These are phyloP conservation scores for Python bivittatus DNA, from an alignment of 2,113 vertebrate genomes.

Conservation along the genomic window DNA sequence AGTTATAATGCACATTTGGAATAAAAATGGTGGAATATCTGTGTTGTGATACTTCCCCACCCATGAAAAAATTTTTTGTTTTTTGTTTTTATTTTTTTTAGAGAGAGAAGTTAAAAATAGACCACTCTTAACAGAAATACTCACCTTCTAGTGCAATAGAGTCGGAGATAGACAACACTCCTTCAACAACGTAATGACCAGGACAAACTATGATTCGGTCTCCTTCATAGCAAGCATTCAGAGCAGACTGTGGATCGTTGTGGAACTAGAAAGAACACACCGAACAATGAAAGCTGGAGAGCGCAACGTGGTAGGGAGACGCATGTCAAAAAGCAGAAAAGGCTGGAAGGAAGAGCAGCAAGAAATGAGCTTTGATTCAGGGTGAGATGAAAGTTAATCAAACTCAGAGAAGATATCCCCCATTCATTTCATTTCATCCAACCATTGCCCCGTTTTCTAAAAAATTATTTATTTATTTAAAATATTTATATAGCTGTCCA, in stretches of 20 bases:
- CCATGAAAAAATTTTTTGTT: not conserved
- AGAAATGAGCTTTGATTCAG: not conserved
- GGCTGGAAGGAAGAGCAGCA: not conserved
- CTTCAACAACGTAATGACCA: slow-evolving; percentile 81
- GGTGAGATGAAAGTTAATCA: not conserved
- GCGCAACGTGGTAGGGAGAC: not conserved
- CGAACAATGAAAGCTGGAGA: not conserved
- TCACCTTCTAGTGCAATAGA: slow-evolving; percentile 87
- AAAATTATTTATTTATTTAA: not conserved
- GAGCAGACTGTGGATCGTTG: slow-evolving; percentile 78
- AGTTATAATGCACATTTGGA: not conserved
- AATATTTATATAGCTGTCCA: not conserved
- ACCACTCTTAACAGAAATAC: not conserved
- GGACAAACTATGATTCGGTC: slow-evolving; percentile 86
- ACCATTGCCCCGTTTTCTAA: too few species aligned
- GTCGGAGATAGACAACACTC: slow-evolving; percentile 82
- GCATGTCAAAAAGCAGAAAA: not conserved
- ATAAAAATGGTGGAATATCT: not conserved
- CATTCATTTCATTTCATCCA: not conserved
- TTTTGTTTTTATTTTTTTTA: not conserved
- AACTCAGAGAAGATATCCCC: not conserved
- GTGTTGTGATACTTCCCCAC: not conserved
- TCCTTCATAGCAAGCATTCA: slow-evolving; percentile 81
- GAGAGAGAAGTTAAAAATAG: not conserved
- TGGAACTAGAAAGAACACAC: slow-evolving; percentile 80